These are phyloP conservation scores for Pampusana beccarii DNA, from an alignment of 2,113 vertebrate species.

Conservation along the genomic window DNA sequence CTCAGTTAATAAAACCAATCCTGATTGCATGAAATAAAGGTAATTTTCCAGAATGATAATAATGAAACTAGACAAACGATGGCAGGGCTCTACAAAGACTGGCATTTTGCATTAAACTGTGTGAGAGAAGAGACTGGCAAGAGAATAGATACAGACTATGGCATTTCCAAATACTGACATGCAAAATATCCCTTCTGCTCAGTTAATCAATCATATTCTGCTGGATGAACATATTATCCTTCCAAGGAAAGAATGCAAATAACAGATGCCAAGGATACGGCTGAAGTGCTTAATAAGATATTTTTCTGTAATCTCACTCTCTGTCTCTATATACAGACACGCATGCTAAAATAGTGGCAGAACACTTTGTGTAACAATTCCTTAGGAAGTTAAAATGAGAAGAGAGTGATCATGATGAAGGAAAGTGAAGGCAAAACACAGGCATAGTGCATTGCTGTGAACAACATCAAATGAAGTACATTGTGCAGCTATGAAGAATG, in stretches of 20 bases:
- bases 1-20: neutral
- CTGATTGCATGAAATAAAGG: neutral
- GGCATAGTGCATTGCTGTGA: neutral
- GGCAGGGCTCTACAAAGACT: neutral
- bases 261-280: constrained; percentile 11
- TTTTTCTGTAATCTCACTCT: neutral
- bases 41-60: neutral
- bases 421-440: neutral
- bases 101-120: neutral
- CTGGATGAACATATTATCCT: constrained; percentile 30
- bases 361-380: neutral
- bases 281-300: constrained; percentile 46
- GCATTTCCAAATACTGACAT: constrained; percentile 17
- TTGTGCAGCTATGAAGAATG: neutral
- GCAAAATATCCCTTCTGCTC: constrained; percentile 35
- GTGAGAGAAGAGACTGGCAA: neutral
- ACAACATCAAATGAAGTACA: neutral
- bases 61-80: neutral
- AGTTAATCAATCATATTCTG: constrained; percentile 50
- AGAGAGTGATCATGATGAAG: neutral
- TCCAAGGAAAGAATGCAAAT: constrained; percentile 33
- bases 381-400: neutral
- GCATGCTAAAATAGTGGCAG: neutral
- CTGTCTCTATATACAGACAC: neutral
- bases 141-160: neutral